Conservation (phyloP, 2,888 invertebrate genomes). For the Xylota segnis region DNA sequence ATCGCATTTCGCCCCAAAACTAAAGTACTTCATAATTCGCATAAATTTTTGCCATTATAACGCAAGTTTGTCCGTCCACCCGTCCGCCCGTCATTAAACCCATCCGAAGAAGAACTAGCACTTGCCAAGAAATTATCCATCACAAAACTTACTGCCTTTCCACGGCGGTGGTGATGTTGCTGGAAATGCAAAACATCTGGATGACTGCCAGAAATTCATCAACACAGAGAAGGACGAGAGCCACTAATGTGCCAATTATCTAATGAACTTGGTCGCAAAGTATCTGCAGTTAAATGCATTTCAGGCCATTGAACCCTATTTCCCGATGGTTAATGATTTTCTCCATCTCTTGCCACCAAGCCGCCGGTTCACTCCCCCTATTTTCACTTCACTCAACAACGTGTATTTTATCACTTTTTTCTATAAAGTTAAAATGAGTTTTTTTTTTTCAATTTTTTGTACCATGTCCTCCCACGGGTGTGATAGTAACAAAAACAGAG, state of each 20-base stretch:
- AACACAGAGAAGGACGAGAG: not conserved
- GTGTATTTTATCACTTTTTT: conserved; percentile 45
- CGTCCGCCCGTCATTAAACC: conserved; percentile 21
- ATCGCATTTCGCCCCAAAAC: not conserved
- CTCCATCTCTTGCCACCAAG: not conserved
- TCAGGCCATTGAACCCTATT: conserved; percentile 63
- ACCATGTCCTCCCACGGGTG: conserved; percentile 27
- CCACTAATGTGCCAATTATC: conserved; percentile 64
- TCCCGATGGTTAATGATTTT: conserved; percentile 31
- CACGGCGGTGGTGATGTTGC: not conserved
- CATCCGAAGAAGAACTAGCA: not conserved
- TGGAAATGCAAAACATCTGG: conserved; percentile 62
- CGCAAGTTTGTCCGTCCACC: conserved; percentile 1
- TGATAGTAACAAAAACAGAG: conserved; percentile 21
- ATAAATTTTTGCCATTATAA: conserved; percentile 17
- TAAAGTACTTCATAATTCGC: conserved; percentile 15
- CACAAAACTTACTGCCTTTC: conserved; percentile 1
- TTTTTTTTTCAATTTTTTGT: not conserved
- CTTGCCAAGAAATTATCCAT: conserved; percentile 50
- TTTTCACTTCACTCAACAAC: not conserved
- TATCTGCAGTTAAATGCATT: conserved; percentile 73
- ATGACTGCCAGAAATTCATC: conserved; percentile 56
- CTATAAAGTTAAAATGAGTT: not conserved
- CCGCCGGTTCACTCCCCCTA: not conserved
- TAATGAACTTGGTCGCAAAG: conserved; percentile 61